These are phyloP conservation scores for Drosophila lacicola DNA, from an alignment of 2,888 invertebrate species.

Conservation along the genomic window DNA sequence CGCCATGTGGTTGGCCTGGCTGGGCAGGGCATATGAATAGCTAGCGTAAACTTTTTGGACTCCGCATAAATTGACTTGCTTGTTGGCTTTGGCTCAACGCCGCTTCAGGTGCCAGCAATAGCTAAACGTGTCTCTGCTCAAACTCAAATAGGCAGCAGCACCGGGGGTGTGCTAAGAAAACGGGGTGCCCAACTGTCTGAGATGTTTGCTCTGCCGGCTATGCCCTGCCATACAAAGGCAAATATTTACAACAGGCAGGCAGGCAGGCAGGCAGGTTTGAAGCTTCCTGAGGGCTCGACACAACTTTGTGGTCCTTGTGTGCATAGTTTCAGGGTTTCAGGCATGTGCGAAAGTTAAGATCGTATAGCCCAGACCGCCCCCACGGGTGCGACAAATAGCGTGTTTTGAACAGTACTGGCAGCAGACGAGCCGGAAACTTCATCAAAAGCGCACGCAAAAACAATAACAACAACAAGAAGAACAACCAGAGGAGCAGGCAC, in stretches of 20 bases:
- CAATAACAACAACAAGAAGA: conserved; percentile 27
- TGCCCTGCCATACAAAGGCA: conserved; percentile 66
- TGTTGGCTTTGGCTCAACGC: conserved; percentile 24
- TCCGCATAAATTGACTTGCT: conserved; percentile 54
- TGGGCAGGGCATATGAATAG: neutral
- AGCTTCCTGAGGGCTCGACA: conserved; percentile 30
- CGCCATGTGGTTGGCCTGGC: conserved; percentile 8
- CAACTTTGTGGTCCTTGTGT: conserved; percentile 57
- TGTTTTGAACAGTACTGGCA: conserved; percentile 34
- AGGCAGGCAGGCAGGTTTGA: neutral
- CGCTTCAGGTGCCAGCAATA: conserved; percentile 49
- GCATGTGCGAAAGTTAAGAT: conserved; percentile 64
- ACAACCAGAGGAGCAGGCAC: conserved; percentile 11
- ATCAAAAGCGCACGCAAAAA: conserved; percentile 70
- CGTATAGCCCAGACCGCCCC: conserved; percentile 1
- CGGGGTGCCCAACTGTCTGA: conserved; percentile 40
- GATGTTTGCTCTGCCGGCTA: conserved; percentile 60
- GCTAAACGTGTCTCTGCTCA: conserved; percentile 30
- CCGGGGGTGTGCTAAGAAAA: neutral
- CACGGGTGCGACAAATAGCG: conserved; percentile 43
- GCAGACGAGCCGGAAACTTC: conserved; percentile 59
- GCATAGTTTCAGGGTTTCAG: conserved; percentile 56
- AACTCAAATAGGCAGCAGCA: conserved; percentile 12
- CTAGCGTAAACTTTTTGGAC: conserved; percentile 24
- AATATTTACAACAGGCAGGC: conserved; percentile 62